Conservation (phyloP, 2,797 vertebrate species). For the Xenops minutus region DNA sequence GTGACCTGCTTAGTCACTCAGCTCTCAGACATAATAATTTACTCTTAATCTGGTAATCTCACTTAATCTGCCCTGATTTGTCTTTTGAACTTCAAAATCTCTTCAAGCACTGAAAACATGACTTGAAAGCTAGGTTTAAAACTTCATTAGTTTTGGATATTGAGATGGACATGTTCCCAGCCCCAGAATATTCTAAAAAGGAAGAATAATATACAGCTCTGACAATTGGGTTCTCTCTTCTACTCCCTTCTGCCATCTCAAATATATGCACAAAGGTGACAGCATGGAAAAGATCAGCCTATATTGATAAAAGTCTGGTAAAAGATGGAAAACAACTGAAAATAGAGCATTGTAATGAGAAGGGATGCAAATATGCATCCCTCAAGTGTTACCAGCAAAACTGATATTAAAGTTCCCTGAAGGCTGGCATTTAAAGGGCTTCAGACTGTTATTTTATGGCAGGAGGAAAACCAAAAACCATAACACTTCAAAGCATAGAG, state of each 20-base stretch:
- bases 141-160: neutral
- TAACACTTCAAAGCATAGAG: neutral
- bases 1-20: neutral
- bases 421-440: neutral
- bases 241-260: neutral
- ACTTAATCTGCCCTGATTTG: neutral
- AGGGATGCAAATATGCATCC: neutral
- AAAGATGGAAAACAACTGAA: neutral
- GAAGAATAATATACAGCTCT: neutral
- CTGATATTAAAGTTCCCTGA: neutral
- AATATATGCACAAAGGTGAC: neutral
- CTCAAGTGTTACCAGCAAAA: neutral
- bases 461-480: neutral
- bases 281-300: neutral
- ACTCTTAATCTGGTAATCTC: neutral
- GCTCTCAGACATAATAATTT: neutral
- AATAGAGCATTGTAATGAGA: neutral
- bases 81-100: neutral
- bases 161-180: neutral
- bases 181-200: neutral
- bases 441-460: neutral
- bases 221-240: neutral
- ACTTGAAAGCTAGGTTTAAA: neutral
- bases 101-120: neutral
- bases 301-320: neutral